A percentile compares a stretch with the other conserved stretches of the same genome.
These are phyloP conservation scores for Platorchestia sp. DNA, from an alignment of 1,140 invertebrate species.

Conservation along the genomic window DNA sequence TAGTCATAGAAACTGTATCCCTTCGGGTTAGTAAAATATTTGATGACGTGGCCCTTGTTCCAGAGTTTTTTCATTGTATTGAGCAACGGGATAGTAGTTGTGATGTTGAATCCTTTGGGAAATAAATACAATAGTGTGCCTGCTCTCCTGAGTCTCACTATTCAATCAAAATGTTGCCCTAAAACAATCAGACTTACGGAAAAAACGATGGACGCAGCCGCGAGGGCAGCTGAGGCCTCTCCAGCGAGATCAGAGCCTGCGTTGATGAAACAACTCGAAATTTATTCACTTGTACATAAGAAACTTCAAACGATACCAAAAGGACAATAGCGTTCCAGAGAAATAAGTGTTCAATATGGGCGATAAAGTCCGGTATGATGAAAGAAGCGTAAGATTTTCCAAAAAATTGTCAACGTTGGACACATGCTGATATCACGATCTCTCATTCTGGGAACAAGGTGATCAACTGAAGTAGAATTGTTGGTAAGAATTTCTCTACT, in stretches of 20 bases:
- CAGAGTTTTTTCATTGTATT: too few species aligned
- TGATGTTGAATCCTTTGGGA: too few species aligned
- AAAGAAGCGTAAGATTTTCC: background rate
- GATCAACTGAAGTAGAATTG: background rate
- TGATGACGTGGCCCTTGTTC: too few species aligned
- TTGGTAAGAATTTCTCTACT: background rate
- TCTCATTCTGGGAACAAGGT: background rate
- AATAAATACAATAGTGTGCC: too few species aligned
- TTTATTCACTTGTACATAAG: background rate
- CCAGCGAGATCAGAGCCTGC: conserved; percentile 77
- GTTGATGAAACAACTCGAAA: background rate
- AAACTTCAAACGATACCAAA: background rate
- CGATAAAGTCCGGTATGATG: background rate
- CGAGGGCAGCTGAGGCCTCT: conserved; percentile 77
- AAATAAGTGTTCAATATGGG: too few species aligned
- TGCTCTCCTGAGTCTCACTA: too few species aligned
- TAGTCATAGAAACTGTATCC: too few species aligned
- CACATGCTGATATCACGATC: background rate
- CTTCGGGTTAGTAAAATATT: too few species aligned
- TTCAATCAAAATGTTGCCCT: too few species aligned
- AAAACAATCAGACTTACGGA: background rate
- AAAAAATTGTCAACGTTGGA: too few species aligned
- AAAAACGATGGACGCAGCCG: conserved; percentile 74
- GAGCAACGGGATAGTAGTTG: too few species aligned
- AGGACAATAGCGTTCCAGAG: background rate